Evolutionary conservation across 1,140 invertebrate species (phyloP).

Genomic region (Diplogasteroides magnus): DNA sequence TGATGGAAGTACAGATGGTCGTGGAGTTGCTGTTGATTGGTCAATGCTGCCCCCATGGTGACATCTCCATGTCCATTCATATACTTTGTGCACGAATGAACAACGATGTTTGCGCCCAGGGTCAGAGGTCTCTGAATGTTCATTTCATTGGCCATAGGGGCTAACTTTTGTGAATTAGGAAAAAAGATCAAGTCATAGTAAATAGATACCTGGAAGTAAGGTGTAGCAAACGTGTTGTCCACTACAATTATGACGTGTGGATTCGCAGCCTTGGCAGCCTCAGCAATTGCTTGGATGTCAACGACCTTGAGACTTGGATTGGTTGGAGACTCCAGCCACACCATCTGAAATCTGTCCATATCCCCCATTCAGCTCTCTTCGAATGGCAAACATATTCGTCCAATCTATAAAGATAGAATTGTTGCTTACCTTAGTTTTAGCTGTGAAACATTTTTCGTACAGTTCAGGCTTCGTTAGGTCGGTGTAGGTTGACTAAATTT

Average conservation of each 20-base stretch:
- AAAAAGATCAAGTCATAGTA: background rate
- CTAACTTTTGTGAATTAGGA: background rate
- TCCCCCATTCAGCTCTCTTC: too few relatives aligned
- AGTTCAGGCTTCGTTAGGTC: background rate
- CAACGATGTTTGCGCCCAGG: constrained; percentile 51
- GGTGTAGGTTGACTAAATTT: too few relatives aligned
- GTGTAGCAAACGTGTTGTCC: constrained; percentile 60
- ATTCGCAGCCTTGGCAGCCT: background rate
- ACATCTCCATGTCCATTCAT: constrained; percentile 10
- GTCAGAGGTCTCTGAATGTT: constrained; percentile 61
- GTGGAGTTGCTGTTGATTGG: constrained; percentile 30
- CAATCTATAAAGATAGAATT: too few relatives aligned
- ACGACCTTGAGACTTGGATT: constrained; percentile 4
- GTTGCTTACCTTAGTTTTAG: background rate
- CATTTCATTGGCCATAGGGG: too few relatives aligned
- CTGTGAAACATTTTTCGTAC: background rate
- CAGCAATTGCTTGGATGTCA: constrained; percentile 7
- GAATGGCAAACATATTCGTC: too few relatives aligned
- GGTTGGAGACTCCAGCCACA: background rate
- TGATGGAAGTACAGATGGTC: constrained; percentile 34
- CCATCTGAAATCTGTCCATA: background rate
- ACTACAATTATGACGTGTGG: constrained; percentile 42
- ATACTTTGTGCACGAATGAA: constrained; percentile 30
- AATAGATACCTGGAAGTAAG: constrained; percentile 19
- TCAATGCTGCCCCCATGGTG: constrained; percentile 17